Evolutionary conservation across 2,113 vertebrate genomes (phyloP).

Genomic region (Cinclus mexicanus): DNA sequence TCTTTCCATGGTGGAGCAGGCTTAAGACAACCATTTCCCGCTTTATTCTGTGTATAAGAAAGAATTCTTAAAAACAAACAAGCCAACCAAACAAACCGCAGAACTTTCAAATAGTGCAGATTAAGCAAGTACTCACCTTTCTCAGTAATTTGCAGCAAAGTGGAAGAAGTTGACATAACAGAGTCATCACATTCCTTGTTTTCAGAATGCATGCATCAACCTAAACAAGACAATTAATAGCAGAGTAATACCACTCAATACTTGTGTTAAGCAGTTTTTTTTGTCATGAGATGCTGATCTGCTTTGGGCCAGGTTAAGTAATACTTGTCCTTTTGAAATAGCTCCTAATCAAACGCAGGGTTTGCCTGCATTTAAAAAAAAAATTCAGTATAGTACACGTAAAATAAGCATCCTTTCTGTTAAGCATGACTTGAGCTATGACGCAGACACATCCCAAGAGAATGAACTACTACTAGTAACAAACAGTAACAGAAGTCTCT

Average conservation of each 20-base stretch:
- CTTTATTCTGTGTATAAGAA: constrained; percentile 71
- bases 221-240: constrained; percentile 59
- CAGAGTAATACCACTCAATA: neutral
- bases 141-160: constrained; percentile 85
- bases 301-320: neutral
- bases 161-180: constrained; percentile 84
- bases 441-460: neutral
- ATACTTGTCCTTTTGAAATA: neutral
- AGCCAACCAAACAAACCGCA: neutral
- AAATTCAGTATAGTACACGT: neutral
- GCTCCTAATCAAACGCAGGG: neutral
- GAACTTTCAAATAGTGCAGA: neutral
- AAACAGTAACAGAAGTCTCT: neutral
- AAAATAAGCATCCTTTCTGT: neutral
- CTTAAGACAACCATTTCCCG: constrained; percentile 79
- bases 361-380: neutral
- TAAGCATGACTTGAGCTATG: neutral
- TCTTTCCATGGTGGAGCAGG: constrained; percentile 85
- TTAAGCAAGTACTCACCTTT: constrained; percentile 76
- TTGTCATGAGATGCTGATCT: neutral
- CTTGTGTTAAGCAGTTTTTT: neutral
- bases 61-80: neutral
- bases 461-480: neutral
- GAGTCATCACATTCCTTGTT: constrained; percentile 81
- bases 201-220: constrained; percentile 91